Evolutionary conservation across 2,797 vertebrate genomes (phyloP).

Genomic region (Monodelphis domestica): DNA sequence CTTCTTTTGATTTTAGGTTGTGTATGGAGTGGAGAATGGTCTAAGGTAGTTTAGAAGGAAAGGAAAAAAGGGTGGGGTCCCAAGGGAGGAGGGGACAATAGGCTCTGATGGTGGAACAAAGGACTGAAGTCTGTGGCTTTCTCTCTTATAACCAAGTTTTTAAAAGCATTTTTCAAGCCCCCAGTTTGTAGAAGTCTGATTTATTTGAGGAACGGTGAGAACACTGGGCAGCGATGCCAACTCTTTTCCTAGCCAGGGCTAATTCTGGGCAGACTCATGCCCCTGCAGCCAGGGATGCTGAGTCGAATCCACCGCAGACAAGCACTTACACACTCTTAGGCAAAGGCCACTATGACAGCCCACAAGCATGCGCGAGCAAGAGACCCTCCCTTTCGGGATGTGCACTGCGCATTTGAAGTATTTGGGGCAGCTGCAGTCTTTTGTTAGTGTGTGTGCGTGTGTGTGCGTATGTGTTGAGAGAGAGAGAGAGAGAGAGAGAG

Average conservation of each 20-base stretch:
- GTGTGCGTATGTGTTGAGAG: neutral
- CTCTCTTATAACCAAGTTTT: neutral
- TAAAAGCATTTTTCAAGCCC: neutral
- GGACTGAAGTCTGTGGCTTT: conserved; percentile 19
- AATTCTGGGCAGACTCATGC: neutral
- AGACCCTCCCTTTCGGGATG: conserved; percentile 7
- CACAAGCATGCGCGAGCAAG: conserved; percentile 12
- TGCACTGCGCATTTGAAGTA: neutral
- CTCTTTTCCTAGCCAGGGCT: neutral
- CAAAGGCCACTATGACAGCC: neutral
- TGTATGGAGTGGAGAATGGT: neutral
- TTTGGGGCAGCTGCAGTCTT: conserved; percentile 12
- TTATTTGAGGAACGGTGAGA: neutral
- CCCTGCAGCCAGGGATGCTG: neutral
- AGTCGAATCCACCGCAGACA: neutral
- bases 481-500: neutral
- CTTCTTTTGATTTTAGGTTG: neutral
- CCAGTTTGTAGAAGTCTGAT: neutral
- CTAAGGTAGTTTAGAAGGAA: neutral
- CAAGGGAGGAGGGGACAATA: conserved; percentile 46
- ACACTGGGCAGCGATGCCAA: neutral
- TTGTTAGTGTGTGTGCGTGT: conserved; percentile 41
- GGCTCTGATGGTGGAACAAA: conserved; percentile 73
- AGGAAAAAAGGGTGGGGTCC: conserved; percentile 45
- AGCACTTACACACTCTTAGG: neutral